Conservation (phyloP, 2,888 invertebrate species). For the Caenorhabditis sp. region DNA sequence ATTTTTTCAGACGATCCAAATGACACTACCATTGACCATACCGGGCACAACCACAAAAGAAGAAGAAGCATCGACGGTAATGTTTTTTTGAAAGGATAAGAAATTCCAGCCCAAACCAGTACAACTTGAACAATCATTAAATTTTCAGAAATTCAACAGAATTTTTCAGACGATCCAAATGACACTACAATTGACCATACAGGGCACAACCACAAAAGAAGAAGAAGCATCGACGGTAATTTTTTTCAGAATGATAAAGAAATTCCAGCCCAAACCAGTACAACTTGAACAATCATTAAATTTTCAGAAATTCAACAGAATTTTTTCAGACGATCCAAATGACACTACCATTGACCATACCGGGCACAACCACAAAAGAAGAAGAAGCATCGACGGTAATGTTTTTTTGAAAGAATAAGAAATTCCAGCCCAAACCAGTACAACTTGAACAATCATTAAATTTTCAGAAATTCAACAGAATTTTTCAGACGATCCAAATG, state of each 20-base stretch:
- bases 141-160: not conserved
- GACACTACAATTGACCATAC: slow-evolving; percentile 50
- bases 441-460: too few species aligned
- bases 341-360: slow-evolving; percentile 50
- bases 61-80: slow-evolving; percentile 1
- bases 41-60: slow-evolving; percentile 38
- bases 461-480: not conserved
- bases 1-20: slow-evolving; percentile 37
- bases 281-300: too few species aligned
- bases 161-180: slow-evolving; percentile 38
- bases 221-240: slow-evolving; percentile 10
- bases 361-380: slow-evolving; percentile 35
- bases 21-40: slow-evolving; percentile 49
- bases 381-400: not conserved
- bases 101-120: too few species aligned
- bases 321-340: slow-evolving; percentile 37
- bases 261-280: too few species aligned
- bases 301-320: too few species aligned
- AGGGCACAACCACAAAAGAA: slow-evolving; percentile 40
- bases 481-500: slow-evolving; percentile 41
- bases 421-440: too few species aligned
- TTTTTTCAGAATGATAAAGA: too few species aligned
- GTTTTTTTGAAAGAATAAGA: too few species aligned
- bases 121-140: too few species aligned
- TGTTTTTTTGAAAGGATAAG: too few species aligned